phyloP scores from a whole-genome alignment of 1,140 invertebrate genomes.

The Temnothorax longispinosus region DNA sequence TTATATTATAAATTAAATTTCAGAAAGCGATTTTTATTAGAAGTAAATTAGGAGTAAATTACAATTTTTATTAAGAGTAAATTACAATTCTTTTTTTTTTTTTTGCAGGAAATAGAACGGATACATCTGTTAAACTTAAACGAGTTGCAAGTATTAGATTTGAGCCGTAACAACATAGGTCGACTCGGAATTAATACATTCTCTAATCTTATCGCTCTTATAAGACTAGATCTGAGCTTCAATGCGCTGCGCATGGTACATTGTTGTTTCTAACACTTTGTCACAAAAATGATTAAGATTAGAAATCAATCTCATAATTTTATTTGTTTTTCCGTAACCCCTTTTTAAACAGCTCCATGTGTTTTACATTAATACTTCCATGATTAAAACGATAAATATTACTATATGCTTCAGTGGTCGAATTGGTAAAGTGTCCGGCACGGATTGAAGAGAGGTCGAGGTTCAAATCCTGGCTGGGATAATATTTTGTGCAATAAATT shows the following conservation, averaged over 20 bases:
- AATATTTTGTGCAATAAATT: too few species aligned
- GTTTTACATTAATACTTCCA: too few species aligned
- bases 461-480: too few species aligned
- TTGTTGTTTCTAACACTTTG: conserved; percentile 55
- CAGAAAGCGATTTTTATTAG: too few species aligned
- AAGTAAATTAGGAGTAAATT: too few species aligned
- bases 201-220: conserved; percentile 89
- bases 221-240: conserved; percentile 92
- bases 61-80: too few species aligned
- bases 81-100: background rate
- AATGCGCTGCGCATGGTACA: conserved; percentile 94
- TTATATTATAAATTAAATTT: too few species aligned
- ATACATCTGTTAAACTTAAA: conserved; percentile 88
- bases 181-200: conserved; percentile 93
- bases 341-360: background rate
- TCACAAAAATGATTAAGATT: background rate
- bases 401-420: too few species aligned
- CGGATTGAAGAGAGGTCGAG: too few species aligned
- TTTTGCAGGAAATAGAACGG: conserved; percentile 89
- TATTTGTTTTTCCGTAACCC: background rate
- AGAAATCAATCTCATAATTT: background rate
- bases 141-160: conserved; percentile 91
- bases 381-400: too few species aligned
- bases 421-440: too few species aligned
- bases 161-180: conserved; percentile 94